A percentile compares a stretch with the other conserved stretches of the same genome.
Evolutionary conservation across 2,113 vertebrate species (phyloP).

Genomic region (Hyla sarda): DNA sequence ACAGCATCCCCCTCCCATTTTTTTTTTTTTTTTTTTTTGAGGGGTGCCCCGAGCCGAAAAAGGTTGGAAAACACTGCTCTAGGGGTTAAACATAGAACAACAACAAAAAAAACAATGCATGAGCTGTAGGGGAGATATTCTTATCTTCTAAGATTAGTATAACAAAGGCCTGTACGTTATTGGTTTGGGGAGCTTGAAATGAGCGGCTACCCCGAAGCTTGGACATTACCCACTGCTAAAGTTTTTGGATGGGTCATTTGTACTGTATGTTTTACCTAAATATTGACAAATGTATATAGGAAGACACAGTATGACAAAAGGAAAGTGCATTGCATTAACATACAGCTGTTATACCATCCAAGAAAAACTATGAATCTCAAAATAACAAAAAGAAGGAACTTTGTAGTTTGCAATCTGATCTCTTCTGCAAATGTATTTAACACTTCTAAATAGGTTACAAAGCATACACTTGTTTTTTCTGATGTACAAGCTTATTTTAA

Average conservation of each 20-base stretch:
- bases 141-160: too few relatives aligned
- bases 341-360: neutral
- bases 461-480: neutral
- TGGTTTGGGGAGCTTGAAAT: too few relatives aligned
- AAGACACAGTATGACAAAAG: neutral
- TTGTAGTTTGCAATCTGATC: neutral
- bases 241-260: neutral
- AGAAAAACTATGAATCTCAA: too few relatives aligned
- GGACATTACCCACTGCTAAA: neutral
- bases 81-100: neutral
- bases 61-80: too few relatives aligned
- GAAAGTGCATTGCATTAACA: neutral
- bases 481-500: neutral
- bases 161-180: too few relatives aligned
- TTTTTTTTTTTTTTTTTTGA: too few relatives aligned
- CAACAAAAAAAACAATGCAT: neutral
- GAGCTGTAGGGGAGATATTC: neutral
- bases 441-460: neutral
- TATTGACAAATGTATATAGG: neutral
- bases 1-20: too few relatives aligned
- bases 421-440: neutral
- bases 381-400: slow-evolving; percentile 26
- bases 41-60: too few relatives aligned
- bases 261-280: neutral
- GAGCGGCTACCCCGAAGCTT: too few relatives aligned